Conservation (phyloP, 2,113 vertebrate species). For the Cinclus cinclus region DNA sequence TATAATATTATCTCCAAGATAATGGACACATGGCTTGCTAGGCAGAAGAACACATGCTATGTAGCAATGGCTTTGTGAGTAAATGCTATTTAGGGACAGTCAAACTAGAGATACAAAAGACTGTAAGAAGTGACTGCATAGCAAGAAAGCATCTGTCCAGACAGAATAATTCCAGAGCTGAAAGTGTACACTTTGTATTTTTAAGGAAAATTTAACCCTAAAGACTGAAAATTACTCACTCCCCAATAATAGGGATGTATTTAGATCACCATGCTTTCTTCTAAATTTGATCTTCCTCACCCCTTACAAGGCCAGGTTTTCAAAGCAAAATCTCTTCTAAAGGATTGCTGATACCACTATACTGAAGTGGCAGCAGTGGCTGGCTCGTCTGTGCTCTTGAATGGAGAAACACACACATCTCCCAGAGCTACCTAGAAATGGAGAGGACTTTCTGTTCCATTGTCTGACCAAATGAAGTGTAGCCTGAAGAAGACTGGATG, state of each 20-base stretch:
- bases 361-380: neutral
- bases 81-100: conserved; percentile 9
- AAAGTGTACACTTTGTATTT: neutral
- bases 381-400: neutral
- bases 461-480: neutral
- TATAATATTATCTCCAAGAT: neutral
- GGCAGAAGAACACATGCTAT: neutral
- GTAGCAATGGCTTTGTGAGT: neutral
- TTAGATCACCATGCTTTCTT: neutral
- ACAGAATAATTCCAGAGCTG: neutral
- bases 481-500: neutral
- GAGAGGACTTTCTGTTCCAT: neutral
- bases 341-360: neutral
- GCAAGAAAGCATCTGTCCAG: neutral
- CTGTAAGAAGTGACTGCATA: neutral
- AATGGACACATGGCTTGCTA: neutral
- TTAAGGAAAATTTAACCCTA: neutral
- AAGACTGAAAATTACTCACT: neutral
- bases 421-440: neutral
- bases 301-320: neutral
- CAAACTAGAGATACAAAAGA: neutral
- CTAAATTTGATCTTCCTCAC: neutral
- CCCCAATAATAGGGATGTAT: neutral
- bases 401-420: neutral
- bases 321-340: neutral